Evolutionary conservation across 2,113 vertebrate species (phyloP).

Genomic region (Recurvirostra avosetta): DNA sequence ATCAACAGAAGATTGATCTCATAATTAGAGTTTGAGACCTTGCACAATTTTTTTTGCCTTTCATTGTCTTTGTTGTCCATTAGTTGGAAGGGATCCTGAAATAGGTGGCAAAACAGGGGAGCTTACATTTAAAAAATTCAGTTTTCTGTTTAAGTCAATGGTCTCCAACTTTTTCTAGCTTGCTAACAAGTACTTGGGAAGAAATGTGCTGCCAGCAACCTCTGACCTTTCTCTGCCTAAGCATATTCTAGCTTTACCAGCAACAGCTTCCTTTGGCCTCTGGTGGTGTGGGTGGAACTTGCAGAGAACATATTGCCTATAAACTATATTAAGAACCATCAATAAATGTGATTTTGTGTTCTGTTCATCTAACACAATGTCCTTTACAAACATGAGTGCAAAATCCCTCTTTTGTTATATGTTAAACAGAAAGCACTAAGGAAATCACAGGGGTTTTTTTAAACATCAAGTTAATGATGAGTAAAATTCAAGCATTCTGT

Average conservation of each 20-base stretch:
- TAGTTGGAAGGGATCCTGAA: not conserved
- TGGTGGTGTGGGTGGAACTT: not conserved
- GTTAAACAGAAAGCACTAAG: not conserved
- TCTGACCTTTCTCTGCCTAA: not conserved
- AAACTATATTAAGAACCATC: not conserved
- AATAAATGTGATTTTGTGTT: not conserved
- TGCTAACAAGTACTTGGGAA: not conserved
- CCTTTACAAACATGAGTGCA: not conserved
- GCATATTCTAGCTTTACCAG: not conserved
- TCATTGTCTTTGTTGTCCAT: not conserved
- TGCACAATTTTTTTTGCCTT: not conserved
- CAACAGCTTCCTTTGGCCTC: not conserved
- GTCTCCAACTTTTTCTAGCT: not conserved
- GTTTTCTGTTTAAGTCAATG: not conserved
- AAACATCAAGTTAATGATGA: not conserved
- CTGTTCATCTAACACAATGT: not conserved
- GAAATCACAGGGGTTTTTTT: not conserved
- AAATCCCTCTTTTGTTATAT: not conserved
- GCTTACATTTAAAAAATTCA: not conserved
- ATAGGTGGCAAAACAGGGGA: not conserved
- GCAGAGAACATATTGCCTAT: not conserved
- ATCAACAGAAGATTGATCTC: not conserved
- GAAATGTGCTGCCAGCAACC: not conserved
- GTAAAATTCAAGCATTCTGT: not conserved
- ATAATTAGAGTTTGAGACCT: not conserved